Evolutionary conservation across 2,888 invertebrate species (phyloP).

Genomic region (Steromphala cineraria): DNA sequence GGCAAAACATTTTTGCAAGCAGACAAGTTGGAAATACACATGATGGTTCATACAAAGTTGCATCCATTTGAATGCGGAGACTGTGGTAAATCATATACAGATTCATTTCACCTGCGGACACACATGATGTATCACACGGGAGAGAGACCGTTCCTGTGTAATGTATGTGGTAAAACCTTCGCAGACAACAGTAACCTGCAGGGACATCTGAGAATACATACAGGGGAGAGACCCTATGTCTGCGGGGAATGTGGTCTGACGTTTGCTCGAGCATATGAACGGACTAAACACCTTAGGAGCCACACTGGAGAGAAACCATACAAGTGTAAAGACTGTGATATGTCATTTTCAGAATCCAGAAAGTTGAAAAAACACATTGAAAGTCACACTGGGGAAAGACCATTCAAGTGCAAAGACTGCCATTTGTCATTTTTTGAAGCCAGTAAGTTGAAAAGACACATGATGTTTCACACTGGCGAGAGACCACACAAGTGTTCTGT

Average conservation of each 20-base stretch:
- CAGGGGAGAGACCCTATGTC: too few species aligned
- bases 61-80: neutral
- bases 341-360: neutral
- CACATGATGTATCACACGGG: conserved; percentile 15
- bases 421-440: too few species aligned
- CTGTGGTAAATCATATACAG: neutral
- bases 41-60: neutral
- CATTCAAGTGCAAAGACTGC: too few species aligned
- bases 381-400: too few species aligned
- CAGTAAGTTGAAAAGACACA: too few species aligned
- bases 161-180: conserved; percentile 20
- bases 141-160: neutral
- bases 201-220: conserved; percentile 14
- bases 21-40: neutral
- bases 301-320: too few species aligned
- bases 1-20: conserved; percentile 8
- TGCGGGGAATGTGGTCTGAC: conserved; percentile 9
- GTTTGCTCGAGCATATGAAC: neutral
- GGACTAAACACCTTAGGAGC: neutral
- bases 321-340: neutral
- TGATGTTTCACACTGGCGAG: too few species aligned
- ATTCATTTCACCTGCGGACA: neutral
- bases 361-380: neutral
- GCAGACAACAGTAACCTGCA: neutral
- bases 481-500: too few species aligned